Base-by-base conservation (phyloP, 1,140 invertebrate species). In the Danaus plexippus region DNA sequence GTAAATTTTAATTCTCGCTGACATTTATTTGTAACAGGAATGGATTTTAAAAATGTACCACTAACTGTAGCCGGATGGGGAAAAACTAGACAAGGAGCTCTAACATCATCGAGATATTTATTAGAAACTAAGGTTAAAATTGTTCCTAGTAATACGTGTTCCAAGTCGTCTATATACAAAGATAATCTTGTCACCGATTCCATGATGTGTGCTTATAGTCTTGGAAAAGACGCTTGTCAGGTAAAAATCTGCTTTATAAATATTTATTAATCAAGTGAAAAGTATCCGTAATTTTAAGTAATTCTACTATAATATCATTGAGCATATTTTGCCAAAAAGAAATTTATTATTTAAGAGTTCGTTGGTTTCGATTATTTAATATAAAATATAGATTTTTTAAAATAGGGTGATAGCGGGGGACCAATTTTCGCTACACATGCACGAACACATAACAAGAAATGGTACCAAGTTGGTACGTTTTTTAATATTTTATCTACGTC, bases 341-440 rank as follows among this genome's bases (percentile, higher is more conserved):
- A 2, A 32, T 32, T 32, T 32, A 5, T 32, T 32, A 32, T 32
- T 32, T 32, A 32, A 32, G 22, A 32, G 22, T 5, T 0, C 7
- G 22, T 32, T 32, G 22, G 5, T 6, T 32, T 32, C 22, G 22
- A 32, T 7, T 32, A 32, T 2, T 2, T 32, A 32, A 32, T 32
- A 32, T 32, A 32, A 22, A 15, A 15, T 15, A 15, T 15, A 15
- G 15, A 3, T 15, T 15, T 15, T 1, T 15, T 32, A 32, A 32
- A 32, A 32, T 64, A 93, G 91, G 92, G 92, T 12, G 92, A 94
- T 69, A 93, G 91, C 52, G 88, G 88, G 9, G 88, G 88, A n/a
- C 88, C 88, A 9, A 66, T 89, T 43, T 75, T 89, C 61, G 57
- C 85, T 57, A 85, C 79, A 47, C 57, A 72, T 13, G 55, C 67